phyloP scores from a whole-genome alignment of 2,113 vertebrate genomes.

The Actenoides lindsayi region DNA sequence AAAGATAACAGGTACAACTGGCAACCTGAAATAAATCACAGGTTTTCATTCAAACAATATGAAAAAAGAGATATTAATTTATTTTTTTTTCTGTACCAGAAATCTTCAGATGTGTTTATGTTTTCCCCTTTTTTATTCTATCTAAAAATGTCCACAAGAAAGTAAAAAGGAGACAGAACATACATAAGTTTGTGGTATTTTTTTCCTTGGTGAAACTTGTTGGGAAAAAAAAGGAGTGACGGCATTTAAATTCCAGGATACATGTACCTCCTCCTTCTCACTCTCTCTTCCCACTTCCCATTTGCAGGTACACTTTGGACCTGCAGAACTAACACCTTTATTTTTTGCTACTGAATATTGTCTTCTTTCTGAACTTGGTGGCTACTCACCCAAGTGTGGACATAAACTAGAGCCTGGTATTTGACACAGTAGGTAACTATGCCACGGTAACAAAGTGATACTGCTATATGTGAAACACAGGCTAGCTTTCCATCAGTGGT shows the following conservation, averaged over 20 bases:
- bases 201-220: not conserved
- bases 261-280: conserved; percentile 5
- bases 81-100: not conserved
- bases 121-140: not conserved
- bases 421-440: not conserved
- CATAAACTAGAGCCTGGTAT: not conserved
- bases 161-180: not conserved
- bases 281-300: conserved; percentile 18
- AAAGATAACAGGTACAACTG: not conserved
- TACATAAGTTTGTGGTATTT: not conserved
- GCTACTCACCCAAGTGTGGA: not conserved
- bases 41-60: not conserved
- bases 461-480: not conserved
- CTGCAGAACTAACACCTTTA: conserved; percentile 7
- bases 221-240: not conserved
- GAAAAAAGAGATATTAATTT: not conserved
- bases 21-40: not conserved
- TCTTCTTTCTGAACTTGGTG: conserved; percentile 24
- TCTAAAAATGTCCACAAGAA: not conserved
- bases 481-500: not conserved
- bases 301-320: conserved; percentile 36
- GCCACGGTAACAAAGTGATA: not conserved
- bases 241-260: not conserved
- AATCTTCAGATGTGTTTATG: not conserved
- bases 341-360: conserved; percentile 19